A percentile compares a stretch with the other conserved stretches of the same genome.
These are phyloP conservation scores for Aphelocoma coerulescens DNA, from an alignment of 2,113 vertebrate species.

Conservation along the genomic window DNA sequence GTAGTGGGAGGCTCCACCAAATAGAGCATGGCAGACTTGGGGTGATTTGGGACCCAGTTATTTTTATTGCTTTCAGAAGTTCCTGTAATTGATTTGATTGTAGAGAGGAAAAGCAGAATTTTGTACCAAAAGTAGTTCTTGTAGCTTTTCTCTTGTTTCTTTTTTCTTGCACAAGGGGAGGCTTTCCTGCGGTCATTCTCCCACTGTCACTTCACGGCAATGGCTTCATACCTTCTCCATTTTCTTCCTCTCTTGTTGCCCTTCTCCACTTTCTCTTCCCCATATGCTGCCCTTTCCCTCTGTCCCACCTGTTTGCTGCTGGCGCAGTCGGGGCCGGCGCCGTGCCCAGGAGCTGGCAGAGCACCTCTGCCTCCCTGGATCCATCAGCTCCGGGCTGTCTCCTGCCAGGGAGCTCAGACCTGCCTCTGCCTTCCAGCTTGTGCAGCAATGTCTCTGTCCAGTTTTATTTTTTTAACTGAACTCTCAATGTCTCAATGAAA, in stretches of 20 bases:
- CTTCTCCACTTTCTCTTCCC: background rate
- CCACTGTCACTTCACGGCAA: background rate
- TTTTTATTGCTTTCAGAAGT: background rate
- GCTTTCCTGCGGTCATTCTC: background rate
- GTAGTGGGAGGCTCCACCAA: background rate
- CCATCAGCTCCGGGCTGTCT: background rate
- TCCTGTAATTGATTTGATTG: background rate
- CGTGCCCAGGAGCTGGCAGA: fast-evolving
- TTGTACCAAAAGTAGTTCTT: background rate
- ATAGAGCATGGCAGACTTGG: background rate
- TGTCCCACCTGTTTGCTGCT: background rate
- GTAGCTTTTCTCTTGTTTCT: background rate
- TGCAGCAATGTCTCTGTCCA: background rate
- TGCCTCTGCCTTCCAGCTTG: background rate
- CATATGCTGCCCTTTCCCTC: background rate
- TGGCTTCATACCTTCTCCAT: background rate
- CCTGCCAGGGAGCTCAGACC: background rate
- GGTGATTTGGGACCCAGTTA: background rate
- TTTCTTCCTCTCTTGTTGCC: background rate
- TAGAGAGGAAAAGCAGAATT: background rate
- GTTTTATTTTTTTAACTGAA: background rate
- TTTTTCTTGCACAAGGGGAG: background rate
- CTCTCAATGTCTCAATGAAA: background rate
- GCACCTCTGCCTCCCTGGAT: background rate
- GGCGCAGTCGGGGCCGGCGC: fast-evolving